Percentiles rank a stretch among this genome's conserved stretches.
Evolutionary conservation across 2,888 invertebrate genomes (phyloP).

Genomic region (Tetramorium bicarinatum): DNA sequence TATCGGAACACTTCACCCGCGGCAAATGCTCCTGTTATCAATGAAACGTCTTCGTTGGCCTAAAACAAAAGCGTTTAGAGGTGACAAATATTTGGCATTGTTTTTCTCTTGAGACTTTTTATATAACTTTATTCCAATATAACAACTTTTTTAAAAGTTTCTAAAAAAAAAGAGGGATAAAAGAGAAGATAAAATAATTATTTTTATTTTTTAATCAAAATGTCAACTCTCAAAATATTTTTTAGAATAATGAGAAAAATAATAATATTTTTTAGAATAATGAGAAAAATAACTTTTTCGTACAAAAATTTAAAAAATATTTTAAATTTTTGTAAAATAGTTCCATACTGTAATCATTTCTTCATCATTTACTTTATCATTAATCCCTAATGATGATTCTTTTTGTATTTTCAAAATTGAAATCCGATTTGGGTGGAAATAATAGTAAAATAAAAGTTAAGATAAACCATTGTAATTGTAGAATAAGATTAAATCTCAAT

Average conservation of each 20-base stretch:
- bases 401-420: neutral
- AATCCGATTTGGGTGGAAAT: neutral
- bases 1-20: constrained; percentile 71
- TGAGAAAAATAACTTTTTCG: neutral
- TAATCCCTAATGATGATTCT: neutral
- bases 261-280: neutral
- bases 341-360: neutral
- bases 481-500: neutral
- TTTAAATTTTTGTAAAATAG: neutral
- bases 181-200: neutral
- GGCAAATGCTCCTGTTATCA: constrained; percentile 31
- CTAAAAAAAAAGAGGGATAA: neutral
- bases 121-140: neutral
- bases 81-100: neutral
- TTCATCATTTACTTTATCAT: neutral
- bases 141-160: neutral
- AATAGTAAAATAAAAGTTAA: neutral
- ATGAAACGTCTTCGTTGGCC: constrained; percentile 17
- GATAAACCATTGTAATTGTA: too few species aligned
- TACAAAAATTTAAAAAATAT: neutral
- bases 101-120: too few species aligned
- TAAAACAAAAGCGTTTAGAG: constrained; percentile 32
- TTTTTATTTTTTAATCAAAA: neutral
- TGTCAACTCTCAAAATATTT: neutral
- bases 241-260: neutral